These are phyloP conservation scores for Prionailurus viverrinus DNA, from an alignment of 2,113 vertebrate species.

Conservation along the genomic window DNA sequence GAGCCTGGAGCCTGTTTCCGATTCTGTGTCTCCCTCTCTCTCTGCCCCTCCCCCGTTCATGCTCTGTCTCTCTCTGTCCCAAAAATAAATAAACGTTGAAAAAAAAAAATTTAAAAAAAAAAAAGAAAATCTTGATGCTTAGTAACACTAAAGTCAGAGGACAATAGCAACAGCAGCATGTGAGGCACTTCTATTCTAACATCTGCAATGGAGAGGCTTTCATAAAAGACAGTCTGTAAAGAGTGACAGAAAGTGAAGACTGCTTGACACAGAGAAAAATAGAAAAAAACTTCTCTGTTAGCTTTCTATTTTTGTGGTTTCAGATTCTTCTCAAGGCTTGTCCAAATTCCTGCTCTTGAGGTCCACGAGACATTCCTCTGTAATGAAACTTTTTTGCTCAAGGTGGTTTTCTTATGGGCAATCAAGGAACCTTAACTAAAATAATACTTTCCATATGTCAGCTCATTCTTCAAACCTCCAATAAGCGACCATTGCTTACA, in stretches of 20 bases:
- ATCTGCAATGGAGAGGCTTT: not conserved
- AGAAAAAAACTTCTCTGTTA: not conserved
- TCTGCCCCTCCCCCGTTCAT: too few relatives aligned
- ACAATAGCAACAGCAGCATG: not conserved
- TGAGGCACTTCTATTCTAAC: not conserved
- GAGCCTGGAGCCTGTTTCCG: too few relatives aligned
- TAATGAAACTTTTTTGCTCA: constrained; percentile 3
- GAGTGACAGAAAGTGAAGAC: not conserved
- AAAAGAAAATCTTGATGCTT: not conserved
- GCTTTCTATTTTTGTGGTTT: constrained; percentile 21
- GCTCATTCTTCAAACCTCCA: not conserved
- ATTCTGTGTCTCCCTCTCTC: too few relatives aligned
- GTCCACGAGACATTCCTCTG: not conserved
- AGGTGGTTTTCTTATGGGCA: not conserved
- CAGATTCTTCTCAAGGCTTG: not conserved
- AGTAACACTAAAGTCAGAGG: not conserved
- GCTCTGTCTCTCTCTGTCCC: too few relatives aligned
- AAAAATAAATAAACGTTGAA: too few relatives aligned
- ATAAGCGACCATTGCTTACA: not conserved
- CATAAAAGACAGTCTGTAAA: not conserved
- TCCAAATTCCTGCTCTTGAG: not conserved
- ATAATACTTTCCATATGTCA: not conserved
- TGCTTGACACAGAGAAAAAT: not conserved
- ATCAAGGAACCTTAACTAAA: not conserved
- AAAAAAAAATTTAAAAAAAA: too few relatives aligned